Conservation (phyloP, 2,888 invertebrate species). For the Campopleginae sp. region DNA sequence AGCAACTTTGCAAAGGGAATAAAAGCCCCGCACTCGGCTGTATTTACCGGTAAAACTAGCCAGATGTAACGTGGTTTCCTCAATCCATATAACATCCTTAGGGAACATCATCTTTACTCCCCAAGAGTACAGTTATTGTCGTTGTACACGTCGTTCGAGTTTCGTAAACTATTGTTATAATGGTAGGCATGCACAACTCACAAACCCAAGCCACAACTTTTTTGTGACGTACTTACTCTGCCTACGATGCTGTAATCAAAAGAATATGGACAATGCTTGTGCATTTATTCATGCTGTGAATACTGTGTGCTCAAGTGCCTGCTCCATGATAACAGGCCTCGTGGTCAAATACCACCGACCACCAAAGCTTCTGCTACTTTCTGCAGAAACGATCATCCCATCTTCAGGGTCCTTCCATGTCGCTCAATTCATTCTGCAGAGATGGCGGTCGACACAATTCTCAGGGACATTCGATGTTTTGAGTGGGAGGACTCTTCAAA, state of each 20-base stretch:
- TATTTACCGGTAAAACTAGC: conserved; percentile 44
- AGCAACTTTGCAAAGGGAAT: conserved; percentile 43
- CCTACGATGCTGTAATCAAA: conserved; percentile 25
- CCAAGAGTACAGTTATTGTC: conserved; percentile 6
- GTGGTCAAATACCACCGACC: background rate
- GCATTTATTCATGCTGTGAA: background rate
- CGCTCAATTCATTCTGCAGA: background rate
- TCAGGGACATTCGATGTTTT: background rate
- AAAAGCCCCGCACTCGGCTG: conserved; percentile 23
- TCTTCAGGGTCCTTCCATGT: background rate
- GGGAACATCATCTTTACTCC: conserved; percentile 44
- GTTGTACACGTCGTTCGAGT: conserved; percentile 19
- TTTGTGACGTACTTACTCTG: background rate
- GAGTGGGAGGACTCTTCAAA: background rate
- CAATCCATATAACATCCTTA: conserved; percentile 50
- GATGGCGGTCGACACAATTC: background rate
- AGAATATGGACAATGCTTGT: background rate
- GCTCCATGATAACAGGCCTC: background rate
- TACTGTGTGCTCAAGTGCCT: background rate
- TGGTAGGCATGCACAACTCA: conserved; percentile 18
- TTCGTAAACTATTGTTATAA: conserved; percentile 29
- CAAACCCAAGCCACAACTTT: conserved; percentile 59
- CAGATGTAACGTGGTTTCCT: conserved; percentile 44
- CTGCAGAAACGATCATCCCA: background rate
- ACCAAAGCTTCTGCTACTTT: background rate